These are phyloP conservation scores for Mionectes macconnelli DNA, from an alignment of 2,113 vertebrate species.

Conservation along the genomic window DNA sequence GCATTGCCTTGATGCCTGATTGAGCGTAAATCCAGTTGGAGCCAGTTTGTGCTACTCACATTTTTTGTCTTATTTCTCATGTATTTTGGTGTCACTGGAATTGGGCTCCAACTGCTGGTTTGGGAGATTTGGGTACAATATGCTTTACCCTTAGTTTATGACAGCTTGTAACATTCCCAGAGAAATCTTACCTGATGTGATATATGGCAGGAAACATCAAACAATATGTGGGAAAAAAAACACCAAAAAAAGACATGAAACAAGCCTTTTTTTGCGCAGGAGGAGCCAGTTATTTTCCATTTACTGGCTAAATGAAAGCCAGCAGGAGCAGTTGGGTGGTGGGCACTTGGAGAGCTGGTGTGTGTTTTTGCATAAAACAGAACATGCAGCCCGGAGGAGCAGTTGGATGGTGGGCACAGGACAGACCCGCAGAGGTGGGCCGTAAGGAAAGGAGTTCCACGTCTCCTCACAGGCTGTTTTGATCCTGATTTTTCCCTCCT, in stretches of 20 bases:
- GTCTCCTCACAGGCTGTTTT: not conserved
- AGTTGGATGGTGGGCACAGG: slow-evolving; percentile 11
- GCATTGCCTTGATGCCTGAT: not conserved
- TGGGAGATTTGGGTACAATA: not conserved
- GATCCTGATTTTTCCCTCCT: not conserved
- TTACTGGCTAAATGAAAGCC: not conserved
- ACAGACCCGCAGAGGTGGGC: not conserved
- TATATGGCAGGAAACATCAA: not conserved
- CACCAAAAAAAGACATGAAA: not conserved
- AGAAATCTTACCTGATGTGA: not conserved
- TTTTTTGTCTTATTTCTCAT: not conserved
- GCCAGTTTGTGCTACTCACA: accelerated
- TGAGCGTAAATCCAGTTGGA: not conserved
- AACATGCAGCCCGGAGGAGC: not conserved
- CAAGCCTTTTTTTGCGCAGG: not conserved
- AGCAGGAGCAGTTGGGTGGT: not conserved
- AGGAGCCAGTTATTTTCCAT: not conserved
- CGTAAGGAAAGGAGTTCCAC: not conserved
- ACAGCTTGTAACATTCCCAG: not conserved
- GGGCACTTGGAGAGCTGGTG: not conserved
- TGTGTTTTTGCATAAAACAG: not conserved
- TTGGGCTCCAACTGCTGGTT: not conserved
- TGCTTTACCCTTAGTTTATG: not conserved
- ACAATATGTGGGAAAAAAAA: no score
- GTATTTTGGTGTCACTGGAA: accelerated